A percentile compares a stretch with the other conserved stretches of the same genome.
Evolutionary conservation across 2,797 vertebrate species (phyloP).

Genomic region (Pitangus sulphuratus): DNA sequence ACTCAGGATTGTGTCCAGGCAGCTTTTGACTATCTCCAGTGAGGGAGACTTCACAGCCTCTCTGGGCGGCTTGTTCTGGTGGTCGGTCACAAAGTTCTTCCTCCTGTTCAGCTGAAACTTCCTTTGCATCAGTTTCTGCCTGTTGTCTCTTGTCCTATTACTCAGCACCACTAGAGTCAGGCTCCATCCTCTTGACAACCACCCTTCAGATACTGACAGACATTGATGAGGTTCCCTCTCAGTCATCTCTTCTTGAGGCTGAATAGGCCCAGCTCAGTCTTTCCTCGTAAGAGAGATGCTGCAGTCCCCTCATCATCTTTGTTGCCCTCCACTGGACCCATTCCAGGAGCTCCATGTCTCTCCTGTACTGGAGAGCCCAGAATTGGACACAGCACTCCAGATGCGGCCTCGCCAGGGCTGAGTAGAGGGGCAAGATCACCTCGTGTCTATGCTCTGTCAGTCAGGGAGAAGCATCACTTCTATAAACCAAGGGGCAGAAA

Average conservation of each 20-base stretch:
- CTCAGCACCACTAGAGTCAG: not conserved
- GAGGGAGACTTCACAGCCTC: not conserved
- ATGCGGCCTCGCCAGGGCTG: not conserved
- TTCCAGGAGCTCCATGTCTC: not conserved
- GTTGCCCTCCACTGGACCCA: too few relatives aligned
- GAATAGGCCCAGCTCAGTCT: not conserved
- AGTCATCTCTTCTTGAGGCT: not conserved
- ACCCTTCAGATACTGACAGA: not conserved
- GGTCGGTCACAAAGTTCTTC: not conserved
- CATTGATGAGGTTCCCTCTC: not conserved
- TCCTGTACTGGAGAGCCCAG: not conserved
- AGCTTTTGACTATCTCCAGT: not conserved
- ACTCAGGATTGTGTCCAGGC: not conserved
- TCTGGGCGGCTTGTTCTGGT: not conserved
- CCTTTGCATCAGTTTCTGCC: not conserved
- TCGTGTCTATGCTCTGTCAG: accelerated
- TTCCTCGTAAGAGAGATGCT: not conserved
- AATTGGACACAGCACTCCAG: not conserved
- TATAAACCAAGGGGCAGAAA: not conserved
- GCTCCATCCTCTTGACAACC: not conserved
- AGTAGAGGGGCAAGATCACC: not conserved
- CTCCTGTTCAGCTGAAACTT: not conserved
- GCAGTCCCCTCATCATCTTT: not conserved
- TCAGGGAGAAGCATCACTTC: accelerated
- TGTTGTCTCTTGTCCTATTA: not conserved